Evolutionary conservation across 2,888 invertebrate species (phyloP).

Genomic region (Campopleginae sp.): DNA sequence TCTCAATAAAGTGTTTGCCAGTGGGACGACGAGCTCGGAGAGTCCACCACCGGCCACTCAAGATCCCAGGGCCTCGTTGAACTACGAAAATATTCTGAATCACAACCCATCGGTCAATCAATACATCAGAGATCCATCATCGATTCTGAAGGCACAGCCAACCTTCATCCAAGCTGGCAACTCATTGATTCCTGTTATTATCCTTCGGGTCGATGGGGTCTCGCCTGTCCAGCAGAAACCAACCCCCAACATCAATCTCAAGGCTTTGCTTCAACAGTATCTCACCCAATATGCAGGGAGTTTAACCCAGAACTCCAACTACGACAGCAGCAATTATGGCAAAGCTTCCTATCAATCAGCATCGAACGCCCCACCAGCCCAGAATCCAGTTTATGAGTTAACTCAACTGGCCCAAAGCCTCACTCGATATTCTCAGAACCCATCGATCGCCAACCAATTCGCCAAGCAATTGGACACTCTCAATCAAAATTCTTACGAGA

Average conservation of each 20-base stretch:
- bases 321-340: constrained; percentile 68
- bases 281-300: constrained; percentile 78
- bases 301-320: constrained; percentile 71
- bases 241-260: constrained; percentile 80
- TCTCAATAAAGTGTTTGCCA: constrained; percentile 73
- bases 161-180: constrained; percentile 82
- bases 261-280: constrained; percentile 81
- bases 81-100: constrained; percentile 78
- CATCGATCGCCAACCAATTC: constrained; percentile 48
- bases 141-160: constrained; percentile 81
- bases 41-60: not conserved
- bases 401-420: constrained; percentile 76
- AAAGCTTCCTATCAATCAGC: not conserved
- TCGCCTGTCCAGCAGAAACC: constrained; percentile 77
- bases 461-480: constrained; percentile 55
- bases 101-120: constrained; percentile 83
- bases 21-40: not conserved
- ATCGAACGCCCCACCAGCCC: constrained; percentile 15
- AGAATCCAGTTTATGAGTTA: constrained; percentile 76
- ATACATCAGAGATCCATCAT: constrained; percentile 81
- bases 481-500: constrained; percentile 58
- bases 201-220: constrained; percentile 80
- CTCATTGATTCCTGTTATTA: constrained; percentile 82
- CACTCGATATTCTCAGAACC: constrained; percentile 70
- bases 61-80: not conserved